Evolutionary conservation across 2,888 invertebrate species (phyloP), one percentile per base, ranked within the genome.

Genomic region (Gerosis bhagava): DNA sequence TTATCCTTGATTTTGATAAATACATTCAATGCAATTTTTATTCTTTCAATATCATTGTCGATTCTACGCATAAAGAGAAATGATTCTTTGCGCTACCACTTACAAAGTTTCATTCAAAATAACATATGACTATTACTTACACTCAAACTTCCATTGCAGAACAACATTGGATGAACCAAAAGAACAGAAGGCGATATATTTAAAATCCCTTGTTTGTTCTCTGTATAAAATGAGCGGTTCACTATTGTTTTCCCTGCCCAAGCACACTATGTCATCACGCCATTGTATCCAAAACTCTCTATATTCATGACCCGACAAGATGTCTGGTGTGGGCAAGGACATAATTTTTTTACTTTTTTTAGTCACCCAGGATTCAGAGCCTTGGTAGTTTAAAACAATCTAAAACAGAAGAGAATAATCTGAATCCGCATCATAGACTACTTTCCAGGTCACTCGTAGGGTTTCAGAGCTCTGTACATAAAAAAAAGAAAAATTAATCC

Each of bases 211-310:
- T 21, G 58, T 49, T 34, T 60, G 52, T 36, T 57, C 60, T 7
- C 43, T 35, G 13, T 53, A 58, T 21, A 57, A 53, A 3, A 77
- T 37, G n/a, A 73, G 53, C 2, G 78, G 68, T 15, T 56, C 65
- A 7, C 72, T 66, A 17, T 81, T 82, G 41, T 78, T 76, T 39
- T 75, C 73, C 16, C 73, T 60, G n/a, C 83, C 86, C 12, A 90
- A 64, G 31, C 67, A 63, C 44, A 90, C 63, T 26, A 59, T 58
- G 25, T 83, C 78, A 39, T 76, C 71, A 54, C 79, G 64, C 92
- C 92, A 91, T 31, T 77, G 70, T 22, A 92, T 61, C 74, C 86
- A 77, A 59, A 91, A 91, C 53, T 70, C 81, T 56, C 71, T 80
- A 58, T 70, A 84, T 53, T 86, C 80, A 25, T 77, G 72, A 15